Evolutionary conservation across 1,140 invertebrate species (phyloP).

Genomic region (Plutomurus gul): DNA sequence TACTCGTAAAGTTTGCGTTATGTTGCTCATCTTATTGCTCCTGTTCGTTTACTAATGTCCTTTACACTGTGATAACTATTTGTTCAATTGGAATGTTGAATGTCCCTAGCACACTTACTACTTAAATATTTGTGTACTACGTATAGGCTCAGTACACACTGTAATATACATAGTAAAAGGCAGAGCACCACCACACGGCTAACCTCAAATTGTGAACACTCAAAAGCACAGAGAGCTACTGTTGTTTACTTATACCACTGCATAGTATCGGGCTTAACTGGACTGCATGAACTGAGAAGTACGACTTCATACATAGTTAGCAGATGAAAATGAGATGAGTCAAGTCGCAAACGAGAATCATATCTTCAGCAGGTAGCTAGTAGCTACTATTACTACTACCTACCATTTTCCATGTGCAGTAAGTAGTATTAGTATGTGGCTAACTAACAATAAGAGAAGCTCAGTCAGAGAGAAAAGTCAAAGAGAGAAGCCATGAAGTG

Average conservation of each 20-base stretch:
- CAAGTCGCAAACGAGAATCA: not conserved
- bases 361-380: not conserved
- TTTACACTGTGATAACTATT: not conserved
- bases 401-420: no score
- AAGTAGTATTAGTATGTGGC: no score
- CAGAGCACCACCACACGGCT: not conserved
- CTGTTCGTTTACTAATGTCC: conserved; percentile 21
- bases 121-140: not conserved
- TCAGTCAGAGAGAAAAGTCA: not conserved
- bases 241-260: not conserved
- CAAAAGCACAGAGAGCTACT: not conserved
- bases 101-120: not conserved
- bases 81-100: conserved; percentile 25
- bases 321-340: not conserved
- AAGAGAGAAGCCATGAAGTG: conserved; percentile 28
- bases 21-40: conserved; percentile 5
- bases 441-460: no score
- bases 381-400: no score
- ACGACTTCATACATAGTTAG: no score
- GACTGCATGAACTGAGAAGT: no score
- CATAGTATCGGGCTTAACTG: no score
- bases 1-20: conserved; percentile 11
- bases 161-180: not conserved
- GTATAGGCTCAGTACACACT: not conserved
- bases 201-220: not conserved